Evolutionary conservation across 2,113 vertebrate genomes (phyloP).

Genomic region (Merops nubicus): DNA sequence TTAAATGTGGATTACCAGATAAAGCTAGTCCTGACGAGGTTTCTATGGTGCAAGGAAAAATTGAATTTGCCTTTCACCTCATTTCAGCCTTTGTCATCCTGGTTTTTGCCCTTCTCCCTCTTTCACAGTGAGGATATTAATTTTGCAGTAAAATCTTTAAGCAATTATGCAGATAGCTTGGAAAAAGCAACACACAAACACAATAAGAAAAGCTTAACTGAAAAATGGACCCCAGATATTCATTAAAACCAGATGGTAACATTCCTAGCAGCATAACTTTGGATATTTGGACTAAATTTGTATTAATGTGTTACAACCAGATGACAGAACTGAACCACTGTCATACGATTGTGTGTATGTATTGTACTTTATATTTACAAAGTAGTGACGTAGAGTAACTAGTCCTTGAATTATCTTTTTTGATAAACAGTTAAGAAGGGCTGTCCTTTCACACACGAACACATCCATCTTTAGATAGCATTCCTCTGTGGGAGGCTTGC

Average conservation of each 20-base stretch:
- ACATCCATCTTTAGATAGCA: conserved; percentile 71
- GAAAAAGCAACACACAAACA: conserved; percentile 89
- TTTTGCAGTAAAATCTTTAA: conserved; percentile 95
- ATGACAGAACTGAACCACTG: conserved; percentile 55
- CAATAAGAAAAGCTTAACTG: conserved; percentile 90
- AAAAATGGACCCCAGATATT: conserved; percentile 89
- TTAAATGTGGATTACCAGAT: conserved; percentile 99
- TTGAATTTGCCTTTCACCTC: conserved; percentile 89
- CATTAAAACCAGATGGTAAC: conserved; percentile 96
- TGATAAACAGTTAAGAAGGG: conserved; percentile 59
- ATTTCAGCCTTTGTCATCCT: conserved; percentile 87
- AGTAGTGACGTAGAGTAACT: conserved; percentile 45
- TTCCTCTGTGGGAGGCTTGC: conserved; percentile 74
- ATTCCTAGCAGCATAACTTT: conserved; percentile 82
- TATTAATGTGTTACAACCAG: conserved; percentile 67
- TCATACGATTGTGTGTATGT: neutral
- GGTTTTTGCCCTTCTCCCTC: conserved; percentile 81
- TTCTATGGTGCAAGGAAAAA: conserved; percentile 88
- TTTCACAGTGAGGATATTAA: conserved; percentile 90
- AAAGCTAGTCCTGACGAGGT: conserved; percentile 93
- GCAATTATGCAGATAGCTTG: conserved; percentile 95
- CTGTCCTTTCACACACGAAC: conserved; percentile 63
- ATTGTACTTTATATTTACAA: conserved; percentile 61
- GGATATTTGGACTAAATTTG: conserved; percentile 74
- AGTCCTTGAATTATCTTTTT: conserved; percentile 28